phyloP scores from a whole-genome alignment of 2,888 invertebrate genomes.

The Drosophila mulleri region DNA sequence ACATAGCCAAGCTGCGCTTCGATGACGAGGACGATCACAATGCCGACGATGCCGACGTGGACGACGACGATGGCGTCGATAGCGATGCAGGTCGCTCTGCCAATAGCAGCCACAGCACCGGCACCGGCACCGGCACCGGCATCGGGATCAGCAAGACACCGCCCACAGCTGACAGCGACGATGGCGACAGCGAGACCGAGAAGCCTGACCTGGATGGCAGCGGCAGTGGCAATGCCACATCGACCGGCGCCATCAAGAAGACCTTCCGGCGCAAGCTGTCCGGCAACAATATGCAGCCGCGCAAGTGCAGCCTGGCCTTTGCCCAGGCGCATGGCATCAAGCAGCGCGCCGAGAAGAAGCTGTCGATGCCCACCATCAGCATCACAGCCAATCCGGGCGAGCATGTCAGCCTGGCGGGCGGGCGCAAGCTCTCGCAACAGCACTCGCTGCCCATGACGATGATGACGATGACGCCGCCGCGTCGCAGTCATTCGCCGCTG shows the following conservation, averaged over 20 bases:
- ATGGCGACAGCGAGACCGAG: slow-evolving; percentile 27
- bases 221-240: slow-evolving; percentile 1
- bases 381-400: slow-evolving; percentile 67
- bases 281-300: slow-evolving; percentile 78
- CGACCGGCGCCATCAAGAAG: slow-evolving; percentile 64
- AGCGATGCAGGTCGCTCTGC: slow-evolving; percentile 26
- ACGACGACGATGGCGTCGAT: slow-evolving; percentile 45
- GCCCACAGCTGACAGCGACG: slow-evolving; percentile 47
- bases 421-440: slow-evolving; percentile 64
- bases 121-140: background rate
- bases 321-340: slow-evolving; percentile 84
- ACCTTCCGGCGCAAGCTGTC: slow-evolving; percentile 83
- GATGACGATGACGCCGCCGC: slow-evolving; percentile 41
- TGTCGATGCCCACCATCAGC: slow-evolving; percentile 79
- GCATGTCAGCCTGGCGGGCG: slow-evolving; percentile 51
- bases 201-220: slow-evolving; percentile 22
- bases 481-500: slow-evolving; percentile 84
- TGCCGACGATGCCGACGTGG: slow-evolving; percentile 36
- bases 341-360: slow-evolving; percentile 70
- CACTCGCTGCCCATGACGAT: slow-evolving; percentile 42
- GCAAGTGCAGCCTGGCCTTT: slow-evolving; percentile 84
- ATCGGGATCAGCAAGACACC: slow-evolving; percentile 11
- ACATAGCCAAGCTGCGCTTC: slow-evolving; percentile 82
- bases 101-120: background rate
- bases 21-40: slow-evolving; percentile 67